These are phyloP conservation scores for Alcedo atthis DNA, from an alignment of 2,797 vertebrate genomes.

Conservation along the genomic window DNA sequence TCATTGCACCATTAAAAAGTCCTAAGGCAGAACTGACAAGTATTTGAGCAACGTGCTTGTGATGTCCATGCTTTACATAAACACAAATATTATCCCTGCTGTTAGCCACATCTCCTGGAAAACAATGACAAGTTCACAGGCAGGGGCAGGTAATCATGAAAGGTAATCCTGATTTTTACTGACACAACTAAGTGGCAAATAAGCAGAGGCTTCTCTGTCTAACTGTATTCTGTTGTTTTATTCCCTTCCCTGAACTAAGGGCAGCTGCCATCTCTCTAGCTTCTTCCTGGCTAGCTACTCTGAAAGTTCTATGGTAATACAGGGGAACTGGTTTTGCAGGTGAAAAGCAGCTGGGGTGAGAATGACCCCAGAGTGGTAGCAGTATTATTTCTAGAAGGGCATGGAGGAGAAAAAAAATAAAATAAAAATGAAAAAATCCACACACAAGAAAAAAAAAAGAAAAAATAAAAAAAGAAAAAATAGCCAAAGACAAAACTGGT, in stretches of 20 bases:
- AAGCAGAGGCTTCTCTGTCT: neutral
- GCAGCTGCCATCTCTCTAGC: neutral
- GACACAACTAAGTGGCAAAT: neutral
- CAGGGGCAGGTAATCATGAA: neutral
- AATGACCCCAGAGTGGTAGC: neutral
- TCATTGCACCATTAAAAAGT: neutral
- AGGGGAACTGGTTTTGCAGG: neutral
- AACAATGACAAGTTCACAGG: slow-evolving; percentile 20
- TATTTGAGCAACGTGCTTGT: neutral
- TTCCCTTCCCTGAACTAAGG: neutral
- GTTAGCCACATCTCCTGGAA: neutral
- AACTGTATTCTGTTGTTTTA: neutral
- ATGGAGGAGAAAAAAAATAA: neutral
- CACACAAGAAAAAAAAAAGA: fast-evolving
- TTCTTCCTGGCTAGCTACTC: neutral
- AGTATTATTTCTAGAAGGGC: slow-evolving; percentile 1
- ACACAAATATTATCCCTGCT: neutral
- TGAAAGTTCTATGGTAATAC: neutral
- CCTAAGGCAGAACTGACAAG: neutral
- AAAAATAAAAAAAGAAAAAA: neutral
- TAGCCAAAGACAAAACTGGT: neutral
- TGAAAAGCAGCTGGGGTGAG: neutral
- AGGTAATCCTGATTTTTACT: slow-evolving; percentile 5
- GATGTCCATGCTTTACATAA: slow-evolving; percentile 1
- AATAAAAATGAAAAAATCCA: fast-evolving